A percentile compares a stretch with the other conserved stretches of the same genome.
phyloP scores from a whole-genome alignment of 2,113 vertebrate species.

The Sylvietta virens region DNA sequence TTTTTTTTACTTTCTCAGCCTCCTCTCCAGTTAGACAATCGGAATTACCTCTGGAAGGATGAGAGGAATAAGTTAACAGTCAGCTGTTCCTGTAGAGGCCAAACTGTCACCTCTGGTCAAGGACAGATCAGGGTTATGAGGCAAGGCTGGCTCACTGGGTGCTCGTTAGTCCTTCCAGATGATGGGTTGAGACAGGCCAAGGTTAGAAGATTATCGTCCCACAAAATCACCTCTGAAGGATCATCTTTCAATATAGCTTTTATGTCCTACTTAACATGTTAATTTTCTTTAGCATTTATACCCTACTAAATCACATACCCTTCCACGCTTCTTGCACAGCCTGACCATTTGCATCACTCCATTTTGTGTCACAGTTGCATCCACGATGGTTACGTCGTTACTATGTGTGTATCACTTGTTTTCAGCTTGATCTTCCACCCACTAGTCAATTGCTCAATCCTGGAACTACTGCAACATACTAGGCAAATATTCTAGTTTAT shows the following conservation, averaged over 20 bases:
- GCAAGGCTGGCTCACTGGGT: not conserved
- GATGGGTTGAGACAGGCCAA: not conserved
- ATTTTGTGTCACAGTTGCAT: not conserved
- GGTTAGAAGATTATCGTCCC: not conserved
- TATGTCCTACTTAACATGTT: not conserved
- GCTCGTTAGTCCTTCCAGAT: not conserved
- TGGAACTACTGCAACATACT: not conserved
- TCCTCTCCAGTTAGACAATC: not conserved
- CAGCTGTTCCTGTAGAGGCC: not conserved
- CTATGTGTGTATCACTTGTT: not conserved
- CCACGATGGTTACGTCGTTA: not conserved
- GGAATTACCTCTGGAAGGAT: not conserved
- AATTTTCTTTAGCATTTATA: not conserved
- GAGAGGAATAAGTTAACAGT: not conserved
- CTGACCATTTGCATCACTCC: not conserved
- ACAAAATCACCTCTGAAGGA: not conserved
- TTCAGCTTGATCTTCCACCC: not conserved
- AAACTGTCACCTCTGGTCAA: not conserved
- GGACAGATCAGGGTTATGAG: not conserved
- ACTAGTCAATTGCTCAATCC: not conserved
- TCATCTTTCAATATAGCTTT: not conserved
- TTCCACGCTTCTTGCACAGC: not conserved
- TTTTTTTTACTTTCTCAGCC: not conserved
- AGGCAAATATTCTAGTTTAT: not conserved
- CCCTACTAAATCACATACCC: not conserved